phyloP scores from a whole-genome alignment of 2,888 invertebrate genomes.

The Rhamnusium bicolor region DNA sequence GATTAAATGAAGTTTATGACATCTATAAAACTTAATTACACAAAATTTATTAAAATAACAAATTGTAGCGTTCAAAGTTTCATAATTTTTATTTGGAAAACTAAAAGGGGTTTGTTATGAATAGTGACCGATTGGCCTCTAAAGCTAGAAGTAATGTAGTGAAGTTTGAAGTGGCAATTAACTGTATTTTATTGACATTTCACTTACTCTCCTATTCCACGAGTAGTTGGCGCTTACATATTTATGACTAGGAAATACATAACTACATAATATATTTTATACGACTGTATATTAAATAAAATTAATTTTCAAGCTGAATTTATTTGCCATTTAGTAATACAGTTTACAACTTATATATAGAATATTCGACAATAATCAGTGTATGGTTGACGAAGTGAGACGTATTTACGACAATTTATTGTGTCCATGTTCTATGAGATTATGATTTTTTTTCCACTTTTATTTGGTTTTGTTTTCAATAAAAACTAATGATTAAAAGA shows the following conservation, averaged over 20 bases:
- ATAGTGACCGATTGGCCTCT: neutral
- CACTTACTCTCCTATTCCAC: constrained; percentile 9
- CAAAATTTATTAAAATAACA: neutral
- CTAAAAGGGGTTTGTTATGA: neutral
- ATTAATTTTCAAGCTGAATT: neutral
- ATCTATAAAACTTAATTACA: neutral
- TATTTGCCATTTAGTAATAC: neutral
- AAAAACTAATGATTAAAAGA: too few relatives aligned
- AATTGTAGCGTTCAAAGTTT: neutral
- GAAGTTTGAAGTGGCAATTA: constrained; percentile 15
- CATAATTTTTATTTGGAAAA: neutral
- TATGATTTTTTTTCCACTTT: too few relatives aligned
- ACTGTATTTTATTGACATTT: constrained; percentile 16
- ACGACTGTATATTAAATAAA: neutral
- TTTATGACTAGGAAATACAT: constrained; percentile 1
- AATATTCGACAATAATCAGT: too few relatives aligned
- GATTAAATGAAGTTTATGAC: neutral
- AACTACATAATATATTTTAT: neutral
- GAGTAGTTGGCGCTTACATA: constrained; percentile 6
- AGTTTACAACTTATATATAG: too few relatives aligned
- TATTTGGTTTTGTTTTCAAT: too few relatives aligned
- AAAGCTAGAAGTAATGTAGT: neutral
- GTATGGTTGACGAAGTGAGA: too few relatives aligned
- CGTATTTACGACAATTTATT: too few relatives aligned
- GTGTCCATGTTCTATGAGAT: too few relatives aligned